Evolutionary conservation across 1,140 invertebrate species (phyloP).

Genomic region (Fopius arisanus): DNA sequence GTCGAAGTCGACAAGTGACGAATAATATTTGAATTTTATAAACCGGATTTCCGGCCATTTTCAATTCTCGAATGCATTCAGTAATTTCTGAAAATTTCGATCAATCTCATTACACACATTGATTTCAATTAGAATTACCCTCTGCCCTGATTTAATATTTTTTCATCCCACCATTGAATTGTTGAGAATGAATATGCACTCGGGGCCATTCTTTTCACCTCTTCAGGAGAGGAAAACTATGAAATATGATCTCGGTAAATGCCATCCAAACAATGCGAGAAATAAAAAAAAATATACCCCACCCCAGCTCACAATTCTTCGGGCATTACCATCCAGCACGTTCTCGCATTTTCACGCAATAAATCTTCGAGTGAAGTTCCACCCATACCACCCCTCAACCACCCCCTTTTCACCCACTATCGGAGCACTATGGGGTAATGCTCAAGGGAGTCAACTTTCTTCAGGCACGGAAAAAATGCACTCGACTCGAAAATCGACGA

Average conservation of each 20-base stretch:
- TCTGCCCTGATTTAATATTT: neutral
- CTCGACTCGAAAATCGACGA: constrained; percentile 19
- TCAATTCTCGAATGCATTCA: no score
- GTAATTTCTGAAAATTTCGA: neutral
- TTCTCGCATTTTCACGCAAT: constrained; percentile 25
- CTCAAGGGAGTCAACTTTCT: constrained; percentile 24
- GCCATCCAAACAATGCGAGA: constrained; percentile 11
- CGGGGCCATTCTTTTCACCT: neutral
- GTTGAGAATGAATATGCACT: neutral
- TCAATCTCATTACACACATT: neutral
- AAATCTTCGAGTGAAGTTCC: constrained; percentile 20
- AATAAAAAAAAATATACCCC: constrained; percentile 4
- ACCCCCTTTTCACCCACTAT: neutral
- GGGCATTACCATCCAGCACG: constrained; percentile 21
- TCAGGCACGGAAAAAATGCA: neutral
- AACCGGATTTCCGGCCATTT: no score
- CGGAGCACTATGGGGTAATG: neutral
- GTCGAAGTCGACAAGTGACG: no score
- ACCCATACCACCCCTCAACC: neutral
- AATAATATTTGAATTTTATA: no score
- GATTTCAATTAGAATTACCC: neutral
- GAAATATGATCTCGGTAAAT: constrained; percentile 11
- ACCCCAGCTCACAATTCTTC: neutral
- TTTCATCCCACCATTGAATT: neutral
- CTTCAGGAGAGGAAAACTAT: neutral